Percentiles rank a stretch among this genome's conserved stretches.
phyloP scores from a whole-genome alignment of 2,113 vertebrate species.

The Heloderma charlesbogerti region DNA sequence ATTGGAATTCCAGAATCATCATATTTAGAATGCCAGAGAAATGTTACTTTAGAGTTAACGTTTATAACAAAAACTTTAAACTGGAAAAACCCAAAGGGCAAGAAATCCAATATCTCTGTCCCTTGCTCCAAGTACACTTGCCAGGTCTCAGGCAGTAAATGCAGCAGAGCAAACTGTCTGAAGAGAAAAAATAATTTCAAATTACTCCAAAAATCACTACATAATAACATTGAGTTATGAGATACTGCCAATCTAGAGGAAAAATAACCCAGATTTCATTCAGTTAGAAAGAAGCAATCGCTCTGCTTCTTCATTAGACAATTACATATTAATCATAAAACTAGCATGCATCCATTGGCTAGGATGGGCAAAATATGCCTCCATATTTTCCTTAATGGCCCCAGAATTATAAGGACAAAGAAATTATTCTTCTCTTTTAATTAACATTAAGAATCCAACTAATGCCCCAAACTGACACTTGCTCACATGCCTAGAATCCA shows the following conservation, averaged over 20 bases:
- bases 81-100: not conserved
- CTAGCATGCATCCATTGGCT: not conserved
- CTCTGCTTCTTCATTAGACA: too few relatives aligned
- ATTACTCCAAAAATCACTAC: not conserved
- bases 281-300: not conserved
- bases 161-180: not conserved
- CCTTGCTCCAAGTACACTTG: not conserved
- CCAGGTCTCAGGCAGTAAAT: not conserved
- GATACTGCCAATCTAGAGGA: not conserved
- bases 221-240: not conserved
- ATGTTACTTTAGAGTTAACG: not conserved
- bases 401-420: not conserved
- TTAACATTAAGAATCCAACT: not conserved
- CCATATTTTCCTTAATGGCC: not conserved
- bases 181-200: not conserved
- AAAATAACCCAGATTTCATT: not conserved
- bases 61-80: not conserved
- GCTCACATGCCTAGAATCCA: not conserved
- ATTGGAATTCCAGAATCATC: not conserved
- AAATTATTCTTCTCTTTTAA: not conserved
- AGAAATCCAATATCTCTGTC: not conserved
- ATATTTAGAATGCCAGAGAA: not conserved
- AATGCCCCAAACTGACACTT: not conserved
- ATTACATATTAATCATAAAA: not conserved
- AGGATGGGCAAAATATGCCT: not conserved